Evolutionary conservation across 2,113 vertebrate genomes (phyloP).

Genomic region (Crotalus horridus): DNA sequence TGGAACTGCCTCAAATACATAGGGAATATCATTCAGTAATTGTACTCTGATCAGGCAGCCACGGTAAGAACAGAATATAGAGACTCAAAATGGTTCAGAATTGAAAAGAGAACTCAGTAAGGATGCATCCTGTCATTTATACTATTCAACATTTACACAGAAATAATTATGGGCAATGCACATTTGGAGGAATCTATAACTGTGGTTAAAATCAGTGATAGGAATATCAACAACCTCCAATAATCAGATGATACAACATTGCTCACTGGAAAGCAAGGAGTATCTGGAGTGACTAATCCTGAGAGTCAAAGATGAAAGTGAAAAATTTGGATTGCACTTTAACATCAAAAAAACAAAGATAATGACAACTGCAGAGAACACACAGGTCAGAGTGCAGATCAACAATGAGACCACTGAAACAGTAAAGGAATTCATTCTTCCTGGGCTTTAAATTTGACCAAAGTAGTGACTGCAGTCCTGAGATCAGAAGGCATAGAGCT

Average conservation of each 20-base stretch:
- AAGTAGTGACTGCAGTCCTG: not conserved
- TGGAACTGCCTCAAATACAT: not conserved
- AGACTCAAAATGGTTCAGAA: not conserved
- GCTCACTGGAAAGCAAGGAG: not conserved
- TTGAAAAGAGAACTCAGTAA: not conserved
- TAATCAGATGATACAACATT: not conserved
- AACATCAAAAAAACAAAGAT: not conserved
- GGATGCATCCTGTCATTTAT: not conserved
- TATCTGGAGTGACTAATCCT: not conserved
- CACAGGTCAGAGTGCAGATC: not conserved
- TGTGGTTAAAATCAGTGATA: not conserved
- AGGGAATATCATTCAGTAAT: not conserved
- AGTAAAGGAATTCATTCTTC: not conserved
- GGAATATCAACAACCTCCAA: not conserved
- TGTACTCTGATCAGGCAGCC: not conserved
- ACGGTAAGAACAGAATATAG: not conserved
- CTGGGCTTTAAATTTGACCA: not conserved
- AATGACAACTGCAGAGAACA: not conserved
- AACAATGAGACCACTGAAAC: not conserved
- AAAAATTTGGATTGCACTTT: not conserved
- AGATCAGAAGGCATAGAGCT: not conserved
- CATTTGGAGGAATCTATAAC: not conserved
- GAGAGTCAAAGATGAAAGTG: not conserved
- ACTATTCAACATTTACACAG: not conserved
- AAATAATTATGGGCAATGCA: not conserved